A percentile compares a stretch with the other conserved stretches of the same genome.
These are phyloP conservation scores for Palythoa heliodiscus DNA, from an alignment of 92 coral and sea anemone species.

Conservation along the genomic window DNA sequence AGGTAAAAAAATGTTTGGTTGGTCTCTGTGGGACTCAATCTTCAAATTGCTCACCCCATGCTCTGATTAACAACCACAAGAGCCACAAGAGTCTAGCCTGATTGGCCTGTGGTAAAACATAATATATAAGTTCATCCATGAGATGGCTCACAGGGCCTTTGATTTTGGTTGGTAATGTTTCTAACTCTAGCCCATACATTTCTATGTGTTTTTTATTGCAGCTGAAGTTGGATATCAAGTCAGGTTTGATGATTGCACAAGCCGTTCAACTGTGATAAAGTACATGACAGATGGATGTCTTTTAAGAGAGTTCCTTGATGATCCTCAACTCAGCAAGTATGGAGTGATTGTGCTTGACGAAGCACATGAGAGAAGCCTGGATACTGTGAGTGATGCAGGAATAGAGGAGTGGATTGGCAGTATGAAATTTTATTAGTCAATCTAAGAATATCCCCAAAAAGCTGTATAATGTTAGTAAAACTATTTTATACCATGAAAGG, in stretches of 20 bases:
- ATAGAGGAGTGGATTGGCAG: not conserved
- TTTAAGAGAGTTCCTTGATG: slow-evolving; percentile 88
- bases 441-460: not conserved
- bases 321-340: slow-evolving; percentile 71
- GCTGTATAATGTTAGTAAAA: not conserved
- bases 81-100: no score
- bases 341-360: slow-evolving; percentile 85
- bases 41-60: no score
- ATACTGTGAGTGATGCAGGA: slow-evolving; percentile 73
- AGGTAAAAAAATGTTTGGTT: no score
- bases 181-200: no score
- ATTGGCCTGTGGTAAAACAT: no score
- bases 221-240: slow-evolving; percentile 95
- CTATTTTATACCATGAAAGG: no score
- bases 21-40: no score
- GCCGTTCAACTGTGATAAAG: slow-evolving; percentile 72
- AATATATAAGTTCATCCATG: no score
- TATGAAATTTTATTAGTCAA: not conserved
- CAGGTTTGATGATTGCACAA: slow-evolving; percentile 91
- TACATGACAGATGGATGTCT: slow-evolving; percentile 98
- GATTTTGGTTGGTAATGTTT: not conserved
- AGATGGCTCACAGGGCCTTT: no score
- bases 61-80: no score
- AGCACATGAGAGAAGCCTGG: slow-evolving; percentile 96
- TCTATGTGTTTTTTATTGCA: slow-evolving; percentile 13